Evolutionary conservation across 2,797 vertebrate species (phyloP), one percentile per base, ranked within the genome.

Genomic region (Sparidentex hasta): DNA sequence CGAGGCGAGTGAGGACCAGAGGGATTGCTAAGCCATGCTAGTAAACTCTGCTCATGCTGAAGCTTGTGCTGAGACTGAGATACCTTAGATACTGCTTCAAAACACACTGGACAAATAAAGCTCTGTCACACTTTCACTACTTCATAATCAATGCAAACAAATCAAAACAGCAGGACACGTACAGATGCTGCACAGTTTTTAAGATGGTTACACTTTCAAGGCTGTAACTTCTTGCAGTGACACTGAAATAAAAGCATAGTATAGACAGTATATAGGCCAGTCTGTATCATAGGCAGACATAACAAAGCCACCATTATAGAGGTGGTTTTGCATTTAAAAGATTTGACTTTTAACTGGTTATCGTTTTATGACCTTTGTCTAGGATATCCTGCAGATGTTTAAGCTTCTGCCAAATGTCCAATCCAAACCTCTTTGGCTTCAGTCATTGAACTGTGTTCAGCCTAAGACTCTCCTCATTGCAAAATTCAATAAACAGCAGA

Each of bases 21-120:
- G 67, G 62, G 68, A 1, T n/a, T 46, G 55, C 43, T 62, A 52
- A 70, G 62, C 41, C 48, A 16, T 0, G 12, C 65, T 43, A 46
- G 47, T 80, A 69, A 77, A 64, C 41, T 9, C 3, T 29, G 41
- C 29, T 74, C 64, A 48, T 65, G 70, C 68, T 69, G 52, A 46
- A 73, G 33, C 83, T 25, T 80, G 79, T 66, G 50, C 46, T 62
- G 44, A n/a, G 54, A 16, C 44, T n/a, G 7, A 73, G n/a, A 74
- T 18, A 51, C 23, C 65, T 58, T 25, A 78, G 13, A 69, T 18
- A 51, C 43, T 21, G 25, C 17, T 29, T 38, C 29, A 43, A 16
- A 74, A 46, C 56, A 54, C 17, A 18, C 41, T 21, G 0, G 2
- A 18, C 17, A 33, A 65, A 65, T 65, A 23, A 20, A n/a, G 29